Evolutionary conservation across 2,113 vertebrate species (phyloP).

Genomic region (Vanacampus margaritifer): DNA sequence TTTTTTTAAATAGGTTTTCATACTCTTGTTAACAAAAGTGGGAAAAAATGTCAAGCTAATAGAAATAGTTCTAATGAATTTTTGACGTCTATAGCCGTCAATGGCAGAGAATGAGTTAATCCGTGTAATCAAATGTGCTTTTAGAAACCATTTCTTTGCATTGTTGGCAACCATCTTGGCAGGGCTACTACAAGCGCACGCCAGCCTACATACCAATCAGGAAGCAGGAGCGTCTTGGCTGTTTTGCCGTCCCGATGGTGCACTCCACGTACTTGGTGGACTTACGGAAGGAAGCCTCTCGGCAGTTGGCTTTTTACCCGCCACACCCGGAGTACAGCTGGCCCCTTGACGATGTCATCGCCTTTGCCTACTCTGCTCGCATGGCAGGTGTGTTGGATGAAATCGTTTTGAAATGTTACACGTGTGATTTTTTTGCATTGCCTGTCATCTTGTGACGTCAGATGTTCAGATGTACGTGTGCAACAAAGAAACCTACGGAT

Average conservation of each 20-base stretch:
- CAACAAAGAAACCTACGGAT: slow-evolving; percentile 81
- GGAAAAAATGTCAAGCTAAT: no score
- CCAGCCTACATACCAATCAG: slow-evolving; percentile 86
- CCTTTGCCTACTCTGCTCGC: slow-evolving; percentile 83
- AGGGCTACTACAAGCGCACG: slow-evolving; percentile 87
- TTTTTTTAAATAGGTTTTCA: no score
- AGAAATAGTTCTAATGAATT: no score
- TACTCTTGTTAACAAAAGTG: no score
- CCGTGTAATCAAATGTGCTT: background rate
- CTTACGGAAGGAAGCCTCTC: slow-evolving; percentile 78
- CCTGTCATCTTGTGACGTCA: slow-evolving; percentile 36
- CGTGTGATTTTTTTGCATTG: background rate
- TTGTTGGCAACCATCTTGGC: background rate
- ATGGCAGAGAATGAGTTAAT: no score
- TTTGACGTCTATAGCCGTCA: no score
- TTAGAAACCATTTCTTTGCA: background rate
- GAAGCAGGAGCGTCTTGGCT: slow-evolving; percentile 76
- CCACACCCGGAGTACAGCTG: slow-evolving; percentile 82
- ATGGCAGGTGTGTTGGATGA: slow-evolving; percentile 75
- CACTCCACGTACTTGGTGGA: slow-evolving; percentile 86
- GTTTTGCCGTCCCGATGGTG: slow-evolving; percentile 87
- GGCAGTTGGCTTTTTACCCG: slow-evolving; percentile 78
- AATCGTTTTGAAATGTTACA: background rate
- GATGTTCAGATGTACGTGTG: slow-evolving; percentile 87
- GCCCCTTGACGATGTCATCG: slow-evolving; percentile 87